Conservation (phyloP, 2,113 vertebrate species). For the Rostratula benghalensis region DNA sequence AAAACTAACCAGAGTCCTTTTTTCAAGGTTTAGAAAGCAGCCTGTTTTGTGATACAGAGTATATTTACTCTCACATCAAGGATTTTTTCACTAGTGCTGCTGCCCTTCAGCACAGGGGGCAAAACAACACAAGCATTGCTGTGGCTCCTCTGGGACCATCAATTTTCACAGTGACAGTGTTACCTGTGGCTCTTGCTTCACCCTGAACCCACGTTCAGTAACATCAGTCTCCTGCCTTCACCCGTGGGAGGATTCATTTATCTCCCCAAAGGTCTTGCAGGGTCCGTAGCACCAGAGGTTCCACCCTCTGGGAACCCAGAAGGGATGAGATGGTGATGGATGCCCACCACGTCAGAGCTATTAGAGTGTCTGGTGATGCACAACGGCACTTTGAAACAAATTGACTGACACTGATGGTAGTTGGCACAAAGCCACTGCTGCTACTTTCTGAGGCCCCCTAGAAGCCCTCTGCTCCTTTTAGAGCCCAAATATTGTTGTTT, state of each 20-base stretch:
- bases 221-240: neutral
- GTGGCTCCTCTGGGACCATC: neutral
- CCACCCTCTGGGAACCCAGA: neutral
- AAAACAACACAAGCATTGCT: neutral
- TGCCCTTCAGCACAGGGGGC: neutral
- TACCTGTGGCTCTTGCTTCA: neutral
- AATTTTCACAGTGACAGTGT: neutral
- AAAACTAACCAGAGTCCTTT: neutral
- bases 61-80: too few species aligned
- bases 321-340: neutral
- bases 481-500: neutral
- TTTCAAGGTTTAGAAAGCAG: neutral
- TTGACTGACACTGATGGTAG: constrained; percentile 5
- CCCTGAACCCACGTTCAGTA: rapidly evolving
- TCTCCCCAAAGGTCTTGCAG: neutral
- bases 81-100: neutral
- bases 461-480: neutral
- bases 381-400: neutral
- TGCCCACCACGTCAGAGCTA: neutral
- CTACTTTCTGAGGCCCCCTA: neutral
- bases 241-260: neutral
- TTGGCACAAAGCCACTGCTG: constrained; percentile 4
- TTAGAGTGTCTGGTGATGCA: neutral
- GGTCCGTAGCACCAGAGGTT: neutral
- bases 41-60: neutral